A percentile compares a stretch with the other conserved stretches of the same genome.
Conservation (phyloP, 2,797 vertebrate species). For the Oreonectes daqikongensis region DNA sequence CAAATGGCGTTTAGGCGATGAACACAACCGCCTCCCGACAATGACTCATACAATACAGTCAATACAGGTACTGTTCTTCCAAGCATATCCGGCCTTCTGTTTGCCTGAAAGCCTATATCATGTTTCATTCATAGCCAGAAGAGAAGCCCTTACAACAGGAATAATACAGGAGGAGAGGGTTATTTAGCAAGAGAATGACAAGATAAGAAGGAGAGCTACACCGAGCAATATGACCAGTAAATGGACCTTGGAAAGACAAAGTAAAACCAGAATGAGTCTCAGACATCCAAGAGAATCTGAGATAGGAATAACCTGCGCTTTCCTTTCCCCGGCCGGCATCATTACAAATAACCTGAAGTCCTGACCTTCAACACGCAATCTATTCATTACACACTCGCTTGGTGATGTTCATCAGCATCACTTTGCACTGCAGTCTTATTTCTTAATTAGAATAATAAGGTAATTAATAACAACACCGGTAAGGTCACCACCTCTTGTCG, state of each 20-base stretch:
- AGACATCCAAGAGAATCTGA: slow-evolving; percentile 9
- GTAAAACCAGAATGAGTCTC: neutral
- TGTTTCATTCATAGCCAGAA: slow-evolving; percentile 45
- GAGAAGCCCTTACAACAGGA: slow-evolving; percentile 12
- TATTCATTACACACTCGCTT: slow-evolving; percentile 73
- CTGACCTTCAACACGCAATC: slow-evolving; percentile 73
- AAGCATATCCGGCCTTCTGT: slow-evolving; percentile 5
- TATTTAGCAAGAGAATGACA: neutral
- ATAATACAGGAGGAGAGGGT: slow-evolving; percentile 1
- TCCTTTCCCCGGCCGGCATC: slow-evolving; percentile 15
- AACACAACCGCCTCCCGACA: neutral
- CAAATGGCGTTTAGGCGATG: neutral
- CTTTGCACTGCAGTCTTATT: slow-evolving; percentile 67
- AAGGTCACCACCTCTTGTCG: slow-evolving; percentile 69
- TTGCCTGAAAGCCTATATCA: slow-evolving; percentile 34
- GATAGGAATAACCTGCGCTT: neutral
- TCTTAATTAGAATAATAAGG: slow-evolving; percentile 77
- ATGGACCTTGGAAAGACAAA: neutral
- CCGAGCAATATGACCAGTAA: neutral
- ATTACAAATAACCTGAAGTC: slow-evolving; percentile 55
- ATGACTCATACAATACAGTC: slow-evolving; percentile 4
- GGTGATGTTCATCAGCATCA: slow-evolving; percentile 62
- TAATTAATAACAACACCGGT: slow-evolving; percentile 76
- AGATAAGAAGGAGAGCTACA: slow-evolving; percentile 17
- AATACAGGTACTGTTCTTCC: slow-evolving; percentile 8